These are phyloP conservation scores for Tupiocoris notatus DNA, from an alignment of 2,888 invertebrate genomes.

Conservation along the genomic window DNA sequence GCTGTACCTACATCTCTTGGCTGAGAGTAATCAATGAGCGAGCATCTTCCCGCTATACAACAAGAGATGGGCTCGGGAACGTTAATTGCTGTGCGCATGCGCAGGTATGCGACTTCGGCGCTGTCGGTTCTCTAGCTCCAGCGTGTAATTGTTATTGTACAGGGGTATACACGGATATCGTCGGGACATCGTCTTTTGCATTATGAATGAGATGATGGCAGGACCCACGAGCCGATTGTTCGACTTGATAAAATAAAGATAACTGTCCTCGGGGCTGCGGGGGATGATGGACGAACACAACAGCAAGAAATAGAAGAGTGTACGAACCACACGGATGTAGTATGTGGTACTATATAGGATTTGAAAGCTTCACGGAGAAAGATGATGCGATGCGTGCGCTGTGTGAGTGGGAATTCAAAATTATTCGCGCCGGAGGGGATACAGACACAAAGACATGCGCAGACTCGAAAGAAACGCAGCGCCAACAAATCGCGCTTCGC, in stretches of 20 bases:
- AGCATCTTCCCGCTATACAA: constrained; percentile 3
- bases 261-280: constrained; percentile 17
- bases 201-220: constrained; percentile 31
- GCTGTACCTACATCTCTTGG: neutral
- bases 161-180: neutral
- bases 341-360: neutral
- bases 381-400: constrained; percentile 26
- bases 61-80: constrained; percentile 11
- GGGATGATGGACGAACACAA: neutral
- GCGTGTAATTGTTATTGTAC: neutral
- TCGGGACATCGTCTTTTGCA: constrained; percentile 21
- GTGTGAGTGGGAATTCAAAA: constrained; percentile 33
- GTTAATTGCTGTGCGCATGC: constrained; percentile 15
- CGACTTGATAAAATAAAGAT: constrained; percentile 34
- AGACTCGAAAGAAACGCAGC: neutral
- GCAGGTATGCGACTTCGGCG: neutral
- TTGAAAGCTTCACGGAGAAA: neutral
- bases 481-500: neutral
- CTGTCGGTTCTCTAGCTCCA: neutral
- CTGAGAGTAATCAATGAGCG: constrained; percentile 5
- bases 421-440: constrained; percentile 31
- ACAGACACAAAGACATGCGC: constrained; percentile 6
- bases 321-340: too few species aligned
- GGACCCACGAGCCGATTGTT: constrained; percentile 23
- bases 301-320: neutral